phyloP scores from a whole-genome alignment of 2,113 vertebrate genomes.

The Hoplias malabaricus region DNA sequence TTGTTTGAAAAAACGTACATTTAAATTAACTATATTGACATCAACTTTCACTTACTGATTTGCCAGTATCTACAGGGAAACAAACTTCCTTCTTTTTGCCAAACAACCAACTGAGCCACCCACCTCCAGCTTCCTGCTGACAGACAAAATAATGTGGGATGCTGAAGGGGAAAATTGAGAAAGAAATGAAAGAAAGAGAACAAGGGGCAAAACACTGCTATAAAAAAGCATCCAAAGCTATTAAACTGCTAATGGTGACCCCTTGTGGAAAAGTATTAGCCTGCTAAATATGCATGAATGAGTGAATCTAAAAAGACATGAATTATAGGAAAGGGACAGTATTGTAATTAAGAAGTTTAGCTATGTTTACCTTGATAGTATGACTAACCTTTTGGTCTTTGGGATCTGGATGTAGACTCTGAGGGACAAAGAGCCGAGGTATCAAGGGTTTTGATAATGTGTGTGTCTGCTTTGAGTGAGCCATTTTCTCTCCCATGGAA shows the following conservation, averaged over 20 bases:
- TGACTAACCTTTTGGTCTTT: background rate
- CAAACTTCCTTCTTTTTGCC: background rate
- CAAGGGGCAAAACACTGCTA: background rate
- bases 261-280: too few relatives aligned
- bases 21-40: background rate
- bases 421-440: background rate
- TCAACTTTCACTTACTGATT: background rate
- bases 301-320: background rate
- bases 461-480: background rate
- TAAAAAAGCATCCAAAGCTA: too few relatives aligned
- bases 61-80: background rate
- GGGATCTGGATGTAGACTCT: background rate
- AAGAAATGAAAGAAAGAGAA: background rate
- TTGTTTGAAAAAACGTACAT: background rate
- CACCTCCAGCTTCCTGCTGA: background rate
- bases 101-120: slow-evolving; percentile 1
- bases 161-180: background rate
- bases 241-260: too few relatives aligned
- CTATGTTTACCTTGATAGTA: background rate
- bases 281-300: too few relatives aligned
- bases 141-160: background rate
- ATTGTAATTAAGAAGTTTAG: too few relatives aligned
- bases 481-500: background rate
- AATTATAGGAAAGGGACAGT: background rate
- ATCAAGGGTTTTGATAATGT: background rate